Percentiles rank a stretch among this genome's conserved stretches.
These are phyloP conservation scores for Tadarida brasiliensis DNA, from an alignment of 2,797 vertebrate genomes.

Conservation along the genomic window DNA sequence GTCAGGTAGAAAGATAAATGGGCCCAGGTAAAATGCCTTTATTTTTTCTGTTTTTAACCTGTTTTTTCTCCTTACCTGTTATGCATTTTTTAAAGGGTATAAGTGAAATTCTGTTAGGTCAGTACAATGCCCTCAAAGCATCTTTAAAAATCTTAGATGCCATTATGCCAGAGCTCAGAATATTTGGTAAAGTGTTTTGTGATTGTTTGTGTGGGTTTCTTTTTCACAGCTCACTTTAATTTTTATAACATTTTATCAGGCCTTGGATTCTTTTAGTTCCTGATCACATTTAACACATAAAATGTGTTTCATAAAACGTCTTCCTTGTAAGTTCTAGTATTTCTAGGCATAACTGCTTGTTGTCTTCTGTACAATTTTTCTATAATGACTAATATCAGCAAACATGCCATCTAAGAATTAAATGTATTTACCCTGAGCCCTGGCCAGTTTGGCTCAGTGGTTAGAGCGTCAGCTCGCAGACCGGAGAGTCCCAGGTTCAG, in stretches of 20 bases:
- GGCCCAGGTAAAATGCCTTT: background rate
- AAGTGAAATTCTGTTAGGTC: constrained; percentile 50
- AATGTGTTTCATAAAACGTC: background rate
- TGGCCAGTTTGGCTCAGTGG: background rate
- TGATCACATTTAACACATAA: constrained; percentile 34
- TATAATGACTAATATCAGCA: constrained; percentile 51
- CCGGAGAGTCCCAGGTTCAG: no score
- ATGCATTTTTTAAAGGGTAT: background rate
- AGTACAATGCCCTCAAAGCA: background rate
- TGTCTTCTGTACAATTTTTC: constrained; percentile 5
- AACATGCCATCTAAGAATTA: background rate
- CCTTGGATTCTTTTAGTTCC: constrained; percentile 32
- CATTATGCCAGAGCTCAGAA: background rate
- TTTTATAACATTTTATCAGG: constrained; percentile 41
- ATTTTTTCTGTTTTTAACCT: background rate
- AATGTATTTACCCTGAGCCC: constrained; percentile 17
- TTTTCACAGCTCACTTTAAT: constrained; percentile 17
- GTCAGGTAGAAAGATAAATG: background rate
- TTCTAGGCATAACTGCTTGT: background rate
- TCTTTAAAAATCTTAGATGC: background rate
- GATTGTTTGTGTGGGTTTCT: background rate
- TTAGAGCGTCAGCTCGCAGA: no score
- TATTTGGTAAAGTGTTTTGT: background rate
- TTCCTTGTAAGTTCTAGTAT: background rate
- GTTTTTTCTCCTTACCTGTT: background rate